These are phyloP conservation scores for Labrus mixtus DNA, from an alignment of 2,113 vertebrate genomes.

Conservation along the genomic window DNA sequence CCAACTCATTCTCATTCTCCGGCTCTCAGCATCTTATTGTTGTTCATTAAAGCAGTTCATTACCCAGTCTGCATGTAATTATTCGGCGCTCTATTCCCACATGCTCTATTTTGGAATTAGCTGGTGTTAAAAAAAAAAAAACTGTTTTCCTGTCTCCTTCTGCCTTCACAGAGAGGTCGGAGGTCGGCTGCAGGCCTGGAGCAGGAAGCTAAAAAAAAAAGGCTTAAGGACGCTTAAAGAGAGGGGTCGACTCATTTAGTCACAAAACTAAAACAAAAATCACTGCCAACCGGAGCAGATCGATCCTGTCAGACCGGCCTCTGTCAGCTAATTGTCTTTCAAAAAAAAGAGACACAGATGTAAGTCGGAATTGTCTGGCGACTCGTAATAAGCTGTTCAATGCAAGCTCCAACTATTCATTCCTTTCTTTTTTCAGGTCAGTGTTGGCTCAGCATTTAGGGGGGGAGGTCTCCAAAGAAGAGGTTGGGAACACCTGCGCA, in stretches of 20 bases:
- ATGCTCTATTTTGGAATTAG: conserved; percentile 14
- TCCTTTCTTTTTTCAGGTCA: too few relatives aligned
- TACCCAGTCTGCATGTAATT: conserved; percentile 53
- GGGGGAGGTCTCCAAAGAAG: too few relatives aligned
- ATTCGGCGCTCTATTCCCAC: conserved; percentile 28
- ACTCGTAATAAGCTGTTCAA: too few relatives aligned
- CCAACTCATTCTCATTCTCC: conserved; percentile 40
- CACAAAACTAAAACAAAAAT: not conserved
- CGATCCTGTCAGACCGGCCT: too few relatives aligned
- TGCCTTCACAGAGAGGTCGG: conserved; percentile 1
- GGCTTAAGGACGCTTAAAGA: not conserved
- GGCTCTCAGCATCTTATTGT: conserved; percentile 57
- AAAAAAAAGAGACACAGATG: too few relatives aligned
- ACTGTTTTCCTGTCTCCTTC: not conserved
- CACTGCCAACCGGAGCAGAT: not conserved
- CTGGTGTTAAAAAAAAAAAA: not conserved
- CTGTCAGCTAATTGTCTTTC: too few relatives aligned
- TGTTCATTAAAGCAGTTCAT: conserved; percentile 64
- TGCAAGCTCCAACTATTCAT: too few relatives aligned
- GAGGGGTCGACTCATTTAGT: not conserved
- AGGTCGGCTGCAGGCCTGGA: not conserved
- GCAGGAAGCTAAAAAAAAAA: not conserved
- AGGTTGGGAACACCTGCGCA: too few relatives aligned
- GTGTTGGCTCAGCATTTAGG: too few relatives aligned
- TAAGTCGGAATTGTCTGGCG: too few relatives aligned